phyloP scores from a whole-genome alignment of 2,113 vertebrate species.

The Agapornis roseicollis region DNA sequence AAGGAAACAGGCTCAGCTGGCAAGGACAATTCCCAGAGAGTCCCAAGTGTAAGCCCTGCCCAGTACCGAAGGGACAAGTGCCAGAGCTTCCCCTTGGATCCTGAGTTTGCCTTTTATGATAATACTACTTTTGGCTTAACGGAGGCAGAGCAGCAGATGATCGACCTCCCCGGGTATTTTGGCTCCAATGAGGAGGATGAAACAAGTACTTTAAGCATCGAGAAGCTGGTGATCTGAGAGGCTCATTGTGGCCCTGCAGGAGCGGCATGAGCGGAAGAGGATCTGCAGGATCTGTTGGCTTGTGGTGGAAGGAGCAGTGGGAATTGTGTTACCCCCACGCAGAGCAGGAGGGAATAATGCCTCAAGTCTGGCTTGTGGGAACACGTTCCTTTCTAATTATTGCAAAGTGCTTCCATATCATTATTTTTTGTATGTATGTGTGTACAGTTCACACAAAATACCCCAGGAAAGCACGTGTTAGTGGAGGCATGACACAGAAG shows the following conservation, averaged over 20 bases:
- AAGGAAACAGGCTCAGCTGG: slow-evolving; percentile 74
- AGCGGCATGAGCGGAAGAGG: neutral
- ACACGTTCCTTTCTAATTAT: neutral
- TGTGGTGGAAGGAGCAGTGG: neutral
- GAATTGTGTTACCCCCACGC: rapidly evolving
- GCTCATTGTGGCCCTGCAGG: neutral
- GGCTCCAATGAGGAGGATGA: slow-evolving; percentile 81
- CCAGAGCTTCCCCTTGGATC: slow-evolving; percentile 84
- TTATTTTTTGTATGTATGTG: neutral
- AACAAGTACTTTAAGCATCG: slow-evolving; percentile 76
- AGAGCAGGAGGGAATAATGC: neutral
- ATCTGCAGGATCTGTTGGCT: neutral
- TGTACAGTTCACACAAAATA: neutral
- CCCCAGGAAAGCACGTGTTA: neutral
- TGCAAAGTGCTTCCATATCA: neutral
- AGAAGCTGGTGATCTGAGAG: slow-evolving; percentile 78
- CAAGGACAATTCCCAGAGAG: slow-evolving; percentile 75
- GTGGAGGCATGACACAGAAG: neutral
- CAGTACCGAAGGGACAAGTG: slow-evolving; percentile 81
- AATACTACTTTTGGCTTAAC: slow-evolving; percentile 86
- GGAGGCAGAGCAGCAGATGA: slow-evolving; percentile 86
- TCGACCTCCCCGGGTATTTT: slow-evolving; percentile 85
- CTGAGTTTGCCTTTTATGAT: slow-evolving; percentile 79
- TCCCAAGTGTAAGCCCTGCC: slow-evolving; percentile 76
- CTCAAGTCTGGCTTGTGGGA: neutral